These are phyloP conservation scores for Chydorus sphaericus DNA, from an alignment of 2,888 invertebrate genomes.

Conservation along the genomic window DNA sequence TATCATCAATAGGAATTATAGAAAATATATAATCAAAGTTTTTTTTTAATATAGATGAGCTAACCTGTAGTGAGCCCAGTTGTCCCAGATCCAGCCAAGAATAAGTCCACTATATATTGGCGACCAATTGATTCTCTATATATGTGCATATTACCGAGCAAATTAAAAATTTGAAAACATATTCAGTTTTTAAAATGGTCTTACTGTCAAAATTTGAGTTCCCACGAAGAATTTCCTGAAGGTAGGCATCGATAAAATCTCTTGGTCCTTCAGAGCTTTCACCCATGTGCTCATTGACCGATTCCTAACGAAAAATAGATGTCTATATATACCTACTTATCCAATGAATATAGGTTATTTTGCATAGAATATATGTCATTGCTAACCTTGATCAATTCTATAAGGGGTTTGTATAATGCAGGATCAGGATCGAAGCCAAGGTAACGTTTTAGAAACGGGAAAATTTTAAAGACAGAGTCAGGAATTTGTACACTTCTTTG, in stretches of 20 bases:
- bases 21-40: background rate
- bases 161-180: too few species aligned
- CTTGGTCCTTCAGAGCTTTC: slow-evolving; percentile 17
- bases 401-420: background rate
- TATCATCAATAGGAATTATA: background rate
- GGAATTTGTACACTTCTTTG: too few species aligned
- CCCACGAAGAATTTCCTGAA: slow-evolving; percentile 20
- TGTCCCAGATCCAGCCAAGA: slow-evolving; percentile 20
- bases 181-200: too few species aligned
- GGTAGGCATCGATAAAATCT: slow-evolving; percentile 21
- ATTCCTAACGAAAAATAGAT: slow-evolving; percentile 16
- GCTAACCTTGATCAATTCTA: background rate
- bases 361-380: background rate
- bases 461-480: too few species aligned
- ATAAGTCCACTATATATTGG: slow-evolving; percentile 2
- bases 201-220: too few species aligned
- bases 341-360: background rate
- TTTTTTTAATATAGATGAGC: background rate
- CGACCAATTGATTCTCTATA: background rate
- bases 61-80: slow-evolving; percentile 6
- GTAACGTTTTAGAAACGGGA: too few species aligned
- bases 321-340: background rate
- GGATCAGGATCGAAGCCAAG: background rate
- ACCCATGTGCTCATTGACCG: slow-evolving; percentile 18
- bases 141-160: too few species aligned